Percentiles rank a stretch among this genome's conserved stretches.
Evolutionary conservation across 2,797 vertebrate genomes (phyloP).

Genomic region (Myotis myotis): DNA sequence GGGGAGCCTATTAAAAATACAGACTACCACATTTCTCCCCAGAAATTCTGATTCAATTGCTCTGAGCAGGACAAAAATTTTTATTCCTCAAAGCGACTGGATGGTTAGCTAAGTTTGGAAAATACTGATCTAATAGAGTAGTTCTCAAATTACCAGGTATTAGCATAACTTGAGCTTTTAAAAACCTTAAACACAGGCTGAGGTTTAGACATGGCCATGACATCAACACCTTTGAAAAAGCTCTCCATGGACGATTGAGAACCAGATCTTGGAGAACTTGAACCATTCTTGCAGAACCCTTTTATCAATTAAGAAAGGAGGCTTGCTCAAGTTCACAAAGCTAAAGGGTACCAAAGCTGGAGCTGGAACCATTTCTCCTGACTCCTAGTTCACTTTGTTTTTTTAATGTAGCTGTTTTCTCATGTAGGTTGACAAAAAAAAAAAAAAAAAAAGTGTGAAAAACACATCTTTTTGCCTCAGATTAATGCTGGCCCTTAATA

Average conservation of each 20-base stretch:
- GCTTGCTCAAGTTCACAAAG: constrained; percentile 12
- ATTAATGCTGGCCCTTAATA: constrained; percentile 14
- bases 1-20: constrained; percentile 8
- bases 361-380: neutral
- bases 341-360: neutral
- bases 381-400: neutral
- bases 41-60: constrained; percentile 20
- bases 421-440: neutral
- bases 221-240: neutral
- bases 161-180: neutral
- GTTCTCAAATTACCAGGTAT: constrained; percentile 11
- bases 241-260: neutral
- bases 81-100: constrained; percentile 31
- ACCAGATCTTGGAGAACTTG: neutral
- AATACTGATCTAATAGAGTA: neutral
- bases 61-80: constrained; percentile 26
- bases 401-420: neutral
- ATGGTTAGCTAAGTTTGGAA: neutral
- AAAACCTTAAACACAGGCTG: neutral
- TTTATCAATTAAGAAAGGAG: constrained; percentile 1
- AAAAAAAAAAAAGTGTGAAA: neutral
- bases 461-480: neutral
- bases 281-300: neutral
- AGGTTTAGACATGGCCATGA: neutral
- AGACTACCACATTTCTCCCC: neutral